Percentiles rank a stretch among this genome's conserved stretches.
Evolutionary conservation across 2,888 invertebrate species (phyloP).

Genomic region (Cactoblastis cactorum): DNA sequence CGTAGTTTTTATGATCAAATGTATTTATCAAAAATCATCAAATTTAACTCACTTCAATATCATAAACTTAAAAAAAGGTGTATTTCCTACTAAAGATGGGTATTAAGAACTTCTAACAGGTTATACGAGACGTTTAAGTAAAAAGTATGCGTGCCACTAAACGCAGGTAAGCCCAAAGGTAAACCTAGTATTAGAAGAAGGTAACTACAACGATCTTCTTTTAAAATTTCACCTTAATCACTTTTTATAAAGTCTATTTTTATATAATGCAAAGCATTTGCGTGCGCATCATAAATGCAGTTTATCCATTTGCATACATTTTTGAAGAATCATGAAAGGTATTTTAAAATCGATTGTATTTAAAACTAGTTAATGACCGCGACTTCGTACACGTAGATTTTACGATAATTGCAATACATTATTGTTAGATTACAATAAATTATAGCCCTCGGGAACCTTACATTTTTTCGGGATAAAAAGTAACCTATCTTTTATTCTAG

Average conservation of each 20-base stretch:
- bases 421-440: too few species aligned
- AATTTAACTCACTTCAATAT: neutral
- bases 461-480: too few species aligned
- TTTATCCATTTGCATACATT: conserved; percentile 35
- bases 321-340: conserved; percentile 10
- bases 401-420: too few species aligned
- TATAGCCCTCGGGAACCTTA: too few species aligned
- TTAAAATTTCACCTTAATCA: conserved; percentile 30
- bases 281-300: conserved; percentile 42
- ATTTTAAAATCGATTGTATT: too few species aligned
- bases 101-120: too few species aligned
- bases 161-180: conserved; percentile 44
- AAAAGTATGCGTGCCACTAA: conserved; percentile 57
- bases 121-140: conserved; percentile 25
- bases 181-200: conserved; percentile 53
- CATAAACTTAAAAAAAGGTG: too few species aligned
- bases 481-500: too few species aligned
- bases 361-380: too few species aligned
- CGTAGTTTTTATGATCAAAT: too few species aligned
- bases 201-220: conserved; percentile 45
- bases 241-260: conserved; percentile 1
- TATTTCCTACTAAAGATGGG: conserved; percentile 12
- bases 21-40: too few species aligned
- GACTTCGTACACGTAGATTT: too few species aligned
- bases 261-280: conserved; percentile 25